Base-by-base conservation (phyloP, 2,888 invertebrate species). In the Heliconius ethilla region DNA sequence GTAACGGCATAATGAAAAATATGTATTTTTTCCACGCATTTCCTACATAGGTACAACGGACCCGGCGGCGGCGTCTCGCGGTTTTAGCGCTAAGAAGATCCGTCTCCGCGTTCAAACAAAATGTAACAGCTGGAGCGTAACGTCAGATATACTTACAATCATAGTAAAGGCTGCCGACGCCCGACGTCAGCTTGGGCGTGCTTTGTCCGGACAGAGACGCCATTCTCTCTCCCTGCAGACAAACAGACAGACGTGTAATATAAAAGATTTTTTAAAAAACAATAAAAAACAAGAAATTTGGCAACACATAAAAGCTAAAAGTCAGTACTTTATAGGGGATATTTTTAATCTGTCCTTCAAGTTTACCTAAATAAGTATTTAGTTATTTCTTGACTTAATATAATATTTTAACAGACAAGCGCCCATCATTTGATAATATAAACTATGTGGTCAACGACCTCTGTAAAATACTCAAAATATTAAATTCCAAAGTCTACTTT, bases 111-210 rank as follows among this genome's bases (percentile, higher is more conserved):
- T 45, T 51, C 51, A 51, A 51, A 51, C 6, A 51, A 18, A 18
- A 51, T 51, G 51, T 51, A 6, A 15, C 5, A 15, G 15, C 15
- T 6, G 15, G 1, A 51, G 15, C 18, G 15, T 51, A 51, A 18
- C 51, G 18, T 18, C 18, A 6, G n/a, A 40, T 69, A 75, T 89
- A 94, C 94, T 93, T 70, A 94, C 94, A 94, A 80, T 94, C 94
- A 80, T 94, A 94, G 85, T 94, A 94, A 18, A 94, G 89, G 85
- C 94, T 94, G 25, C 93, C 94, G 51, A 94, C 94, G 10, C 90
- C 87, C 0, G 94, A 93, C 0, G 94, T 94, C 81, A 94, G 89
- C 79, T 90, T 91, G 9, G 94, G 94, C 0, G 94, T 94, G 66
- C 93, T 87, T 67, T 91, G 91, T 0, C 94, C 94, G 1, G 94